A percentile compares a stretch with the other conserved stretches of the same genome.
Conservation (phyloP, 2,113 vertebrate genomes). For the Hydropotes inermis region DNA sequence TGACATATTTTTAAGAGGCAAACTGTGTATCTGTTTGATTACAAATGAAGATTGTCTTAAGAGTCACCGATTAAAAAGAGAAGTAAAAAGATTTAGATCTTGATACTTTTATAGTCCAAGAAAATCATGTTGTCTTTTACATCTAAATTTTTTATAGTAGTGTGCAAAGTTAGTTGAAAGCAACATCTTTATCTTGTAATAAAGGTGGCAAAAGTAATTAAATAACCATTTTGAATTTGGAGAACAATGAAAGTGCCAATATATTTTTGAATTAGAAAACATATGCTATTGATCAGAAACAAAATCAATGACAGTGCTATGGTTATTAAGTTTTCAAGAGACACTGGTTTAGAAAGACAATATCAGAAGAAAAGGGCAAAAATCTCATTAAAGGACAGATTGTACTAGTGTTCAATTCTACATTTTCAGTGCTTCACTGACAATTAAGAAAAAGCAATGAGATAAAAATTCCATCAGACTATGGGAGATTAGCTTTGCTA, state of each 20-base stretch:
- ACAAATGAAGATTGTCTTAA: neutral
- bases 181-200: neutral
- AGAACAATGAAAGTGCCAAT: neutral
- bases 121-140: neutral
- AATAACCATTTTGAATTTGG: neutral
- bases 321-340: neutral
- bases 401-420: neutral
- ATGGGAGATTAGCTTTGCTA: constrained; percentile 44
- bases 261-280: constrained; percentile 6
- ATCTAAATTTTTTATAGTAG: neutral
- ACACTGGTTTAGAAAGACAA: constrained; percentile 7
- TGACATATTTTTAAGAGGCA: neutral
- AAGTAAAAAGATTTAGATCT: neutral
- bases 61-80: neutral
- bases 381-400: constrained; percentile 9
- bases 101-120: neutral
- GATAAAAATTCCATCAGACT: constrained; percentile 68
- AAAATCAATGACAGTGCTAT: neutral
- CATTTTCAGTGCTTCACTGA: constrained; percentile 20
- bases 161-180: neutral
- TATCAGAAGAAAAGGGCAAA: constrained; percentile 7
- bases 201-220: neutral
- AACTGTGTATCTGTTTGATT: neutral
- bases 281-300: neutral
- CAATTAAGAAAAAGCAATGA: constrained; percentile 47